phyloP scores from a whole-genome alignment of 2,113 vertebrate genomes.

The Himantopus leucocephalus region DNA sequence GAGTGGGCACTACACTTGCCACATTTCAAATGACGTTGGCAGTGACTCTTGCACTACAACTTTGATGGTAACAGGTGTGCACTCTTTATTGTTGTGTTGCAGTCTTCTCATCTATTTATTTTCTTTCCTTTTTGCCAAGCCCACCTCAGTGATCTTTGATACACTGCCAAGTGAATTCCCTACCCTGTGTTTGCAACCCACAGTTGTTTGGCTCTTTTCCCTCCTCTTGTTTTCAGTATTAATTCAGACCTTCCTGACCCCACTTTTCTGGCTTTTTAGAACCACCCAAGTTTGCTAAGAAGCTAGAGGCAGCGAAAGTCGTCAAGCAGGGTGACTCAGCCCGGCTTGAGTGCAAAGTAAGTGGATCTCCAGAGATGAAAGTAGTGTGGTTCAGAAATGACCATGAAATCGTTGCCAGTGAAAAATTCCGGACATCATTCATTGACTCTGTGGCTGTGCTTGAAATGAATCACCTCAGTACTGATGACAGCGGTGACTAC shows the following conservation, averaged over 20 bases:
- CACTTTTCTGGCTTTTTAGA: slow-evolving; percentile 83
- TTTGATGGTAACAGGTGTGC: slow-evolving; percentile 88
- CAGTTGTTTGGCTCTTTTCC: slow-evolving; percentile 19
- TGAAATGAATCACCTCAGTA: slow-evolving; percentile 82
- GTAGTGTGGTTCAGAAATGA: slow-evolving; percentile 95
- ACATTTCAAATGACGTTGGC: slow-evolving; percentile 95
- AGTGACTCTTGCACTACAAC: slow-evolving; percentile 88
- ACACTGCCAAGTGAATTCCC: neutral
- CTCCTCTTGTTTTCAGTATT: neutral
- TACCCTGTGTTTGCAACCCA: neutral
- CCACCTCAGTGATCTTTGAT: slow-evolving; percentile 25
- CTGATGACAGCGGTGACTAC: slow-evolving; percentile 90
- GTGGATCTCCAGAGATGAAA: slow-evolving; percentile 88
- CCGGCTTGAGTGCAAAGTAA: slow-evolving; percentile 92
- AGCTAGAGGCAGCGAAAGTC: slow-evolving; percentile 87
- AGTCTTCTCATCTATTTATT: neutral
- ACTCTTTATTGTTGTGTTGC: slow-evolving; percentile 38
- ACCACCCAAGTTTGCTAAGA: slow-evolving; percentile 94
- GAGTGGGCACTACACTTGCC: slow-evolving; percentile 91
- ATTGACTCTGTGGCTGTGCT: slow-evolving; percentile 87
- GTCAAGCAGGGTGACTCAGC: slow-evolving; percentile 88
- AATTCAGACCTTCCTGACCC: neutral
- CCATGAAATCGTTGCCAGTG: slow-evolving; percentile 81
- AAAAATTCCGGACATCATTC: slow-evolving; percentile 88
- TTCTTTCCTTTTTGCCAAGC: neutral